These are phyloP conservation scores for Scomberomorus guttatus DNA, from an alignment of 2,797 vertebrate species.

Conservation along the genomic window DNA sequence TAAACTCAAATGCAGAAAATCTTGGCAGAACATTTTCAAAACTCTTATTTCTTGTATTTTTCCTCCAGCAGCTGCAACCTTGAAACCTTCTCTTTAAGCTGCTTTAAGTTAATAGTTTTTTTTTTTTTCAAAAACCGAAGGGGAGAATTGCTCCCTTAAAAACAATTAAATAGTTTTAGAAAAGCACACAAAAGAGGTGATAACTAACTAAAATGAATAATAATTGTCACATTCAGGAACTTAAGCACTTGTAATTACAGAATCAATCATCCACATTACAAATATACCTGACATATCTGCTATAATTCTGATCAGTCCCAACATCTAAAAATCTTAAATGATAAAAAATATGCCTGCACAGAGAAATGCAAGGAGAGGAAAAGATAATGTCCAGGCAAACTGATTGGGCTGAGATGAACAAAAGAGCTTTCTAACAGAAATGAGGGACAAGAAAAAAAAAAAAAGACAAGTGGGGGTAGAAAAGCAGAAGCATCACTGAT, in stretches of 20 bases:
- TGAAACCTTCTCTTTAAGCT: too few species aligned
- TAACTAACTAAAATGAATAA: not conserved
- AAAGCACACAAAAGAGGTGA: not conserved
- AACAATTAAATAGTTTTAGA: not conserved
- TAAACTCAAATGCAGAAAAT: not conserved
- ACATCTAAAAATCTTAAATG: not conserved
- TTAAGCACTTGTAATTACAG: not conserved
- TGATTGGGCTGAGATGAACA: not conserved
- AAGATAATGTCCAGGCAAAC: not conserved
- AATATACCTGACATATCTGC: not conserved
- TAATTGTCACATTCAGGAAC: not conserved
- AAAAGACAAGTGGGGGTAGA: not conserved
- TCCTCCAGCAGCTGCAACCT: too few species aligned
- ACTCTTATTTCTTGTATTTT: not conserved
- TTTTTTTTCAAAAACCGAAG: not conserved
- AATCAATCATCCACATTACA: not conserved
- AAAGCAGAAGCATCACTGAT: slow-evolving; percentile 8
- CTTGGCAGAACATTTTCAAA: not conserved
- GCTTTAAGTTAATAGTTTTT: not conserved
- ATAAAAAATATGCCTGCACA: too few species aligned
- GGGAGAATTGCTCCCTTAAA: too few species aligned
- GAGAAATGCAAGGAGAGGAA: too few species aligned
- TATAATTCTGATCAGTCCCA: not conserved
- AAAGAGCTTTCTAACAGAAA: slow-evolving; percentile 69
- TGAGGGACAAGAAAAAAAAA: slow-evolving; percentile 27